Base-by-base conservation (phyloP, 2,113 vertebrate species). In the Arizona elegans region DNA sequence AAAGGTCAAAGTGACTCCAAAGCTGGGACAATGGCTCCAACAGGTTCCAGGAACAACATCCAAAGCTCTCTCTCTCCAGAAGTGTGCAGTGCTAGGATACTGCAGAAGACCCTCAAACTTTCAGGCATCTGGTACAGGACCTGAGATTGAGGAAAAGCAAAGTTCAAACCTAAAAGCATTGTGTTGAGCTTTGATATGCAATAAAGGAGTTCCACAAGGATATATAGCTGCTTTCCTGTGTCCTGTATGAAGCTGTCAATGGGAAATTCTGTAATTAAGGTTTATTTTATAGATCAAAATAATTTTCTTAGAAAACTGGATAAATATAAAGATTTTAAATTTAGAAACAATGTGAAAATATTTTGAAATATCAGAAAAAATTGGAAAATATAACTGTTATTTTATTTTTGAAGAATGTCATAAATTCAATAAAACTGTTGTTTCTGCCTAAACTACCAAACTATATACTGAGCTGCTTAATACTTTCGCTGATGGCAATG, bases 391-490 rank as follows among this genome's bases (percentile, higher is more conserved):
- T 21, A 62, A 93, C 52, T 2, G 0, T 86, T 55, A 91, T 55
- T 89, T 24, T 0, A 86, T 38, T 86, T 93, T 75, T 91, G 89
- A 93, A 95, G 85, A 38, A 91, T 1, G 47, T 11, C 81, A 89
- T 52, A 87, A 92, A 90, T 92, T 65, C 91, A 91, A 93, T 81
- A 92, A 92, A 90, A 93, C 43, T 91, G 88, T 94, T 87, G 93
- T 89, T 88, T 94, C 53, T 93, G 94, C 92, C 89, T 59, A 26
- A 29, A 50, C 58, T 21, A 81, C 26, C n/a, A 29, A 12, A 92
- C 26, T 15, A 89, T 29, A 85, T 8, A 23, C 33, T 43, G 21
- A 54, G 8, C 65, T n/a, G 15, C 53, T 21, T 92, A 21, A 92
- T 19, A 11, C 7, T 62, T 47, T 19, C 24, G 54, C 50, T 87